Percentiles rank a stretch among this genome's conserved stretches.
phyloP scores from a whole-genome alignment of 2,113 vertebrate genomes.

The Probosciger aterrimus region DNA sequence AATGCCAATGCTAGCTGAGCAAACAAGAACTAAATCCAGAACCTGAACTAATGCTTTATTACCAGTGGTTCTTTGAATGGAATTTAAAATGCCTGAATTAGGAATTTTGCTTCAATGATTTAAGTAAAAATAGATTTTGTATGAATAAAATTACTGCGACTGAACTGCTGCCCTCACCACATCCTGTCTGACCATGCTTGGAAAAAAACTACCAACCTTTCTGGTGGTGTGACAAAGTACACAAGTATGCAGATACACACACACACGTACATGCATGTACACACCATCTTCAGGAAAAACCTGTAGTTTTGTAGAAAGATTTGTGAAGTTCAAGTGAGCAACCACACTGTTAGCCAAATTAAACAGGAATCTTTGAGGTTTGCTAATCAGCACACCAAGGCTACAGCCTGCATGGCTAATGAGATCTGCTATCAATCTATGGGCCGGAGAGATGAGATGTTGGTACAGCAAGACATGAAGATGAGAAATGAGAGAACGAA shows the following conservation, averaged over 20 bases:
- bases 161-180: neutral
- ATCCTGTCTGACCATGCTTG: neutral
- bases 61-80: neutral
- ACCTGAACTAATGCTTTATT: neutral
- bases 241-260: too few relatives aligned
- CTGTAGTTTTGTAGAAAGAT: neutral
- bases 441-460: neutral
- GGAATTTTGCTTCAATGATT: neutral
- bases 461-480: neutral
- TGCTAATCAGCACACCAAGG: neutral
- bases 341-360: neutral
- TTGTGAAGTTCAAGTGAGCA: neutral
- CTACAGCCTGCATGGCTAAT: neutral
- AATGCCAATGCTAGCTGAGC: neutral
- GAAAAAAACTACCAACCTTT: neutral
- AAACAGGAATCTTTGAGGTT: neutral
- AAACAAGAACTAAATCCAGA: neutral
- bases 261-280: rapidly evolving
- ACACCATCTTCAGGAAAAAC: neutral
- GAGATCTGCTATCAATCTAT: neutral
- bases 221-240: neutral
- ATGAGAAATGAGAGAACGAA: neutral
- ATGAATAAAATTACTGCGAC: neutral
- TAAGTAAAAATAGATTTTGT: neutral
- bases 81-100: neutral